A percentile compares a stretch with the other conserved stretches of the same genome.
Evolutionary conservation across 1,140 invertebrate genomes (phyloP).

Genomic region (Pseudomyrmex gracilis): DNA sequence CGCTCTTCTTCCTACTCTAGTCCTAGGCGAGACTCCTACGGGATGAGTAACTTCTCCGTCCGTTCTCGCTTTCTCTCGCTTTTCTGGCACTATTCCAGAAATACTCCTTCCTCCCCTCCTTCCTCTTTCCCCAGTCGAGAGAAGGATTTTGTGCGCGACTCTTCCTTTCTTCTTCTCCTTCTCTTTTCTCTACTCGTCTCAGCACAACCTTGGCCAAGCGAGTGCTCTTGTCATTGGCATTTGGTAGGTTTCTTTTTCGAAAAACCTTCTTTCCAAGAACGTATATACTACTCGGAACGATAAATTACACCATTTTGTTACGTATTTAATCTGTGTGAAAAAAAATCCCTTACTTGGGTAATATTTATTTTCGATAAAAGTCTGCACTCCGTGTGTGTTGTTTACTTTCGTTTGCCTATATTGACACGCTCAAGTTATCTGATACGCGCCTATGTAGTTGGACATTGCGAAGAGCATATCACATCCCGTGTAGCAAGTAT

Average conservation of each 20-base stretch:
- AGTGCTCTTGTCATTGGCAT: conserved; percentile 73
- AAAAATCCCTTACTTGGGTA: too few species aligned
- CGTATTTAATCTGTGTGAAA: too few species aligned
- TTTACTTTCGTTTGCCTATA: too few species aligned
- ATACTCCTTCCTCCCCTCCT: neutral
- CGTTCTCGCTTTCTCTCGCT: conserved; percentile 49
- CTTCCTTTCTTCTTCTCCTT: neutral
- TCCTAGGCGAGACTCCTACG: conserved; percentile 56
- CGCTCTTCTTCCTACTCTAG: conserved; percentile 58
- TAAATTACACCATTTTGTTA: neutral
- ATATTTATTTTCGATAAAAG: neutral
- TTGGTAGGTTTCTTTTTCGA: conserved; percentile 23
- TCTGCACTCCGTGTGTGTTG: too few species aligned
- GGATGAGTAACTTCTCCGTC: conserved; percentile 75
- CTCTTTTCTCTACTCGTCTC: conserved; percentile 20
- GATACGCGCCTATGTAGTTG: too few species aligned
- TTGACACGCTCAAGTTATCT: too few species aligned
- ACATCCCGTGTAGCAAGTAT: too few species aligned
- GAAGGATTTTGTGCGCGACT: conserved; percentile 65
- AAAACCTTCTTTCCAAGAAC: neutral
- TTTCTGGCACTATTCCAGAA: conserved; percentile 74
- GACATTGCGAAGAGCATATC: too few species aligned
- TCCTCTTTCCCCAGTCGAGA: conserved; percentile 7
- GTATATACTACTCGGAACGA: neutral
- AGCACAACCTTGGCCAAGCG: conserved; percentile 73